Base-by-base conservation (phyloP, 2,797 vertebrate genomes). In the Anisognathus igniventris region DNA sequence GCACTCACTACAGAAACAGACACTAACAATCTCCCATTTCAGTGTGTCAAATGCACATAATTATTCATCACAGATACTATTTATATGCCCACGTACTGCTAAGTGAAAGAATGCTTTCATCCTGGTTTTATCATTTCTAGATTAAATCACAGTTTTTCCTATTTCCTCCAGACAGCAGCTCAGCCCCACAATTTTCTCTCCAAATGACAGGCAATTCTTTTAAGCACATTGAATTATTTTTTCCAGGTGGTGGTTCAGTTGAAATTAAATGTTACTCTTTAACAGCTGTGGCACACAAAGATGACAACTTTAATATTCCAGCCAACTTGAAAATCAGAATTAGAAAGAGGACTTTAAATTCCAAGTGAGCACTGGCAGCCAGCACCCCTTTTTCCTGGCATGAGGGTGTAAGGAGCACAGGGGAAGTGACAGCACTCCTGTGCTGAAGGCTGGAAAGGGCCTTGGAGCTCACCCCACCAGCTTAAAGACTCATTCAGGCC, bases 41-140 rank as follows among this genome's bases (percentile, higher is more conserved):
- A 92, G 73, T 42, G 61, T 86, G 82, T 91, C 70, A 90, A 90
- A 90, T 13, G 76, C 62, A 88, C 44, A 9, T 68, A 91, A 94
- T 90, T 95, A 90, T 66, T 94, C 88, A 78, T 78, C 88, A 66
- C 0, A 0, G 79, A 45, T 90, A 70, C 92, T 93, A 94, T 95
- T 96, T 92, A 92, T 92, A 90, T 84, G 80, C 62, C 61, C 86
- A 84, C 3, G 3, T 91, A 81, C 66, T 75, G 70, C 94, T 90
- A 93, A 90, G 89, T 86, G 84, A 95, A 95, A 96, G 76, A 95
- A 96, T 68, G 92, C 86, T 90, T 95, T 95, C 83, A 91, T 92
- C 94, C 90, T 62, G 73, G 18, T 93, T 94, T 92, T 91, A 92
- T 94, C 75, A 86, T 83, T 94, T 92, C 70, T 91, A 92, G 91